Base-by-base conservation (phyloP, 2,888 invertebrate genomes). In the Myopa testacea region DNA sequence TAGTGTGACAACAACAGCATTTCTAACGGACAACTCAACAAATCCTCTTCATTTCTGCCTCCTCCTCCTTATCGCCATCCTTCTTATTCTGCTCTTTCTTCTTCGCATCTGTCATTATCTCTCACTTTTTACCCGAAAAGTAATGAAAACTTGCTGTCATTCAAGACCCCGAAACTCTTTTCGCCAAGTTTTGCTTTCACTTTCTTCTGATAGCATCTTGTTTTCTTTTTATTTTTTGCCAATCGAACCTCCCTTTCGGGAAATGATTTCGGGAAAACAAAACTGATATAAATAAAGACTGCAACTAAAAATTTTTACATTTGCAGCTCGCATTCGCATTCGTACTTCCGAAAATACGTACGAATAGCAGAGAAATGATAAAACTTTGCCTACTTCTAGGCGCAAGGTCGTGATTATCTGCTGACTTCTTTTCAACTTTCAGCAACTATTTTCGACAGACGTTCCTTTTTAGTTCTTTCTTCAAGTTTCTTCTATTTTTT, bases 391-490 rank as follows among this genome's bases (percentile, higher is more conserved):
- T 50, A 4, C 50, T 69, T 45, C n/a, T 40, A 69, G 68, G 68
- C 19, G 68, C 68, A 63, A 63, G 26, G 37, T 63, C 63, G 63
- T 63, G 63, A 63, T 63, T 37, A 63, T 63, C 63, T 37, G 26
- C 19, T 63, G n/a, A 34, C 26, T 14, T 34, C 26, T 37, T 63
- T 63, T 63, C 37, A 63, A 63, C 26, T 40, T 40, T 40, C 40
- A 40, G 8, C 40, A 40, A 40, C 40, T 40, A 40, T 8, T 40
- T 40, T 40, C 40, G 40, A 40, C 40, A 34, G 63, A 63, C 40
- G 40, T 40, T n/a, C n/a, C n/a, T n/a, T n/a, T n/a, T n/a, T n/a
- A n/a, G n/a, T n/a, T n/a, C n/a, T n/a, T n/a, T n/a, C n/a, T n/a
- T n/a, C 40, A 8, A 40, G 5, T 40, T 8, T 26, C 19, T 63